These are phyloP conservation scores for Elachura formosa DNA, from an alignment of 2,113 vertebrate genomes.

Conservation along the genomic window DNA sequence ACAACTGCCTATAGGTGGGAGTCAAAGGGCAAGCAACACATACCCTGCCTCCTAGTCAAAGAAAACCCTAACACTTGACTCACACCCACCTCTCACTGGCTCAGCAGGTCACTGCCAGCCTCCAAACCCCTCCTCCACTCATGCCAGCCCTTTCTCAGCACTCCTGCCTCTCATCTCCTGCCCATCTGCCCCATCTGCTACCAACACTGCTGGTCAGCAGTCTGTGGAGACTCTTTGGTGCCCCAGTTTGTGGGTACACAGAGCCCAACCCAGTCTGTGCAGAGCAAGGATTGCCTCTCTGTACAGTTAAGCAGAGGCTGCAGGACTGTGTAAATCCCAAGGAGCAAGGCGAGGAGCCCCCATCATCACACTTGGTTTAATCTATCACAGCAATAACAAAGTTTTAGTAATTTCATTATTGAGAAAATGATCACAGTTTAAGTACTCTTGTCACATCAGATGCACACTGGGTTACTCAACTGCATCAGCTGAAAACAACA, in stretches of 20 bases:
- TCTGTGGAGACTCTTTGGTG: too few species aligned
- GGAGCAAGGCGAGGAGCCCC: background rate
- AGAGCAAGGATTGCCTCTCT: background rate
- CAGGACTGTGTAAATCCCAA: background rate
- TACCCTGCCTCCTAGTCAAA: background rate
- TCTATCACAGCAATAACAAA: background rate
- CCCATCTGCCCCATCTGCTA: background rate
- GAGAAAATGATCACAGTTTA: background rate
- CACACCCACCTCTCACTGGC: fast-evolving
- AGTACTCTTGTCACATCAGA: background rate
- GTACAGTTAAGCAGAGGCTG: background rate
- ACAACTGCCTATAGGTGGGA: fast-evolving
- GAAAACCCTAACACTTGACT: background rate
- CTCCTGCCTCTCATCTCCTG: background rate
- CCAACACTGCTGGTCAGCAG: background rate
- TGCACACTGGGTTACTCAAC: background rate
- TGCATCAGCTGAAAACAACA: fast-evolving
- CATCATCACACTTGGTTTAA: background rate
- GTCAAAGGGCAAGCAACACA: background rate
- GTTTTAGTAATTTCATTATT: background rate
- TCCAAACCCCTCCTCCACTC: background rate
- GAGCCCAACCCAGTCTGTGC: background rate
- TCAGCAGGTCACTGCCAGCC: background rate
- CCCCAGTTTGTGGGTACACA: background rate
- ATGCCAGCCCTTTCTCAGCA: fast-evolving